These are phyloP conservation scores for Aix galericulata DNA, from an alignment of 2,113 vertebrate species.

Conservation along the genomic window DNA sequence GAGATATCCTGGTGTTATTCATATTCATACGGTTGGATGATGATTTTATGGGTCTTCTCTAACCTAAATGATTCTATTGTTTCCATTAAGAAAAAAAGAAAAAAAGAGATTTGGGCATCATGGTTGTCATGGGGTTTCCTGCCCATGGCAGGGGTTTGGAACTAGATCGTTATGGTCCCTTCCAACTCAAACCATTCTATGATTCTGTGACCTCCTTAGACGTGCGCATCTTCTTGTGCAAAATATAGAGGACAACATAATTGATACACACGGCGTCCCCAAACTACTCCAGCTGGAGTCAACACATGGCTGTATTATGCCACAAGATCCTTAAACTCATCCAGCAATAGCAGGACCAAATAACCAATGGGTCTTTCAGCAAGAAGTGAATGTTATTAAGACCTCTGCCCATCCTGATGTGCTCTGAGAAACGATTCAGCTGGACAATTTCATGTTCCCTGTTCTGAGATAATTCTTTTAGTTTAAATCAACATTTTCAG, in stretches of 20 bases:
- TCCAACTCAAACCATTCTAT: too few species aligned
- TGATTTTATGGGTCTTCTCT: too few species aligned
- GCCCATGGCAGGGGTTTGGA: too few species aligned
- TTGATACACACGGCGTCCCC: not conserved
- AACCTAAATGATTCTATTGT: too few species aligned
- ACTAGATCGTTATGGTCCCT: too few species aligned
- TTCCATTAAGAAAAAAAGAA: too few species aligned
- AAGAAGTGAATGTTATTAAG: not conserved
- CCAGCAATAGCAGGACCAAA: not conserved
- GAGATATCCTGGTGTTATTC: too few species aligned
- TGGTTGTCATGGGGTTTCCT: too few species aligned
- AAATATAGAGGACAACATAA: not conserved
- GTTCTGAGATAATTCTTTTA: not conserved
- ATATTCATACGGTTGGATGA: too few species aligned
- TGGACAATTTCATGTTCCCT: not conserved
- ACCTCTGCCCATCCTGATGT: not conserved
- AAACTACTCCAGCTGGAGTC: not conserved
- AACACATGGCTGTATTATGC: not conserved
- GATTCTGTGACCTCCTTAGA: too few species aligned
- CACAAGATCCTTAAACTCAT: not conserved
- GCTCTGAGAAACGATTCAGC: not conserved
- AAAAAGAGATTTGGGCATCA: too few species aligned
- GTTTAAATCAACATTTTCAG: not conserved
- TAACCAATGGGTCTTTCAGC: not conserved
- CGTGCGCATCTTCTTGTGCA: not conserved